These are phyloP conservation scores for Pampus argenteus DNA, from an alignment of 2,797 vertebrate species.

Conservation along the genomic window DNA sequence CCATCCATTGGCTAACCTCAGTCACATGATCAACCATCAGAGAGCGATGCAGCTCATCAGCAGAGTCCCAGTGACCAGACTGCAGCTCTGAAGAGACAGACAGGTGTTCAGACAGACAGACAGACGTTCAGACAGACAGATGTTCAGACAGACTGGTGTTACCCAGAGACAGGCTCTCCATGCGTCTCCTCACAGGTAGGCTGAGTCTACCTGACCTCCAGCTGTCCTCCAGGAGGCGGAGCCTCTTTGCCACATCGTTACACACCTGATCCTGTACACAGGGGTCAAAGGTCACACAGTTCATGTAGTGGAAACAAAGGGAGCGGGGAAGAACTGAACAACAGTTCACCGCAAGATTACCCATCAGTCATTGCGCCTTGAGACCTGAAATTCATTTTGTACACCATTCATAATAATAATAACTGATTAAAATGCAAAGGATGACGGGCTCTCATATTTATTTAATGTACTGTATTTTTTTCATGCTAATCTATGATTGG, in stretches of 20 bases:
- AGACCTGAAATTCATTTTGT: too few relatives aligned
- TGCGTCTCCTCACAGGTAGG: slow-evolving; percentile 88
- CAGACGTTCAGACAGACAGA: too few relatives aligned
- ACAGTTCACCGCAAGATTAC: too few relatives aligned
- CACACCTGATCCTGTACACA: slow-evolving; percentile 90
- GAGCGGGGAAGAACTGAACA: too few relatives aligned
- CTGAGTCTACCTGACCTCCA: slow-evolving; percentile 91
- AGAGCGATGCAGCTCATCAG: slow-evolving; percentile 92
- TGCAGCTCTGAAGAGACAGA: slow-evolving; percentile 83
- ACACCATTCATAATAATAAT: too few relatives aligned
- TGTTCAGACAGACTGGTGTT: slow-evolving; percentile 20
- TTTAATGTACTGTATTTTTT: too few relatives aligned
- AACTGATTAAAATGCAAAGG: too few relatives aligned
- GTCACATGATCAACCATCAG: slow-evolving; percentile 96
- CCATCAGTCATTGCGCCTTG: too few relatives aligned
- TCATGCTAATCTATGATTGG: too few relatives aligned
- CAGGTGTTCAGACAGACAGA: neutral
- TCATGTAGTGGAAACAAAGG: too few relatives aligned
- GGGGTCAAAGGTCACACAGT: slow-evolving; percentile 30
- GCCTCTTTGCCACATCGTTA: slow-evolving; percentile 89
- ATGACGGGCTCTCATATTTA: too few relatives aligned
- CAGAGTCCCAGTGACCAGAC: slow-evolving; percentile 85
- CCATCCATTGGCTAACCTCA: slow-evolving; percentile 98
- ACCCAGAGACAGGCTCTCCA: slow-evolving; percentile 89
- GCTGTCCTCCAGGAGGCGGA: slow-evolving; percentile 87